Conservation (phyloP, 2,113 vertebrate species). For the Myrmophylax atrothorax region DNA sequence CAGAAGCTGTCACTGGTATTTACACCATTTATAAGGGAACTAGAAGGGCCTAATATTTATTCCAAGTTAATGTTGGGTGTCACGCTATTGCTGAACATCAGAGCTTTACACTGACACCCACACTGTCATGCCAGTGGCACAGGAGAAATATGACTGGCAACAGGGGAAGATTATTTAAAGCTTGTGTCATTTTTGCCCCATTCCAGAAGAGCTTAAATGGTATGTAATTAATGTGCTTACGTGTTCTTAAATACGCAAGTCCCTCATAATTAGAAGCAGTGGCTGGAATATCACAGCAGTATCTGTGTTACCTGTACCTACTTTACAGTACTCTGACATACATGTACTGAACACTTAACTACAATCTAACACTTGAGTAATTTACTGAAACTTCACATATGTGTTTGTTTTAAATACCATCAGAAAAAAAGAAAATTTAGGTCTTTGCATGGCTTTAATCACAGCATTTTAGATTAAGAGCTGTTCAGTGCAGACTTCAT, state of each 20-base stretch:
- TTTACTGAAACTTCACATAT: neutral
- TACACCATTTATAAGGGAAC: neutral
- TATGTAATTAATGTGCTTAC: constrained; percentile 26
- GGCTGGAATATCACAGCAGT: neutral
- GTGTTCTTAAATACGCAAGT: constrained; percentile 14
- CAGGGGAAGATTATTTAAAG: constrained; percentile 16
- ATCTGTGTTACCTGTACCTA: neutral
- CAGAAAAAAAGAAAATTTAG: neutral
- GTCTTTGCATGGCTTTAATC: neutral
- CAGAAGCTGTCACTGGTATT: neutral
- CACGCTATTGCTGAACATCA: neutral
- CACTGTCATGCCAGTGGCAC: neutral
- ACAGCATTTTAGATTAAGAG: neutral
- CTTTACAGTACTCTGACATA: neutral
- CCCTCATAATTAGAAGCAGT: constrained; percentile 35
- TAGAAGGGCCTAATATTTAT: constrained; percentile 2
- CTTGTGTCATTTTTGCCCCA: neutral
- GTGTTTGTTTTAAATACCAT: neutral
- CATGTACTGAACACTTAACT: neutral
- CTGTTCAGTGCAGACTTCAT: neutral
- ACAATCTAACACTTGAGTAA: neutral
- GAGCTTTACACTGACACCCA: neutral
- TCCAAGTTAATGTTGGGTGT: neutral
- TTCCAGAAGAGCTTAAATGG: neutral
- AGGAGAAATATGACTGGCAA: neutral